These are phyloP conservation scores for Galerucella pusilla DNA, from an alignment of 2,888 invertebrate species.

Conservation along the genomic window DNA sequence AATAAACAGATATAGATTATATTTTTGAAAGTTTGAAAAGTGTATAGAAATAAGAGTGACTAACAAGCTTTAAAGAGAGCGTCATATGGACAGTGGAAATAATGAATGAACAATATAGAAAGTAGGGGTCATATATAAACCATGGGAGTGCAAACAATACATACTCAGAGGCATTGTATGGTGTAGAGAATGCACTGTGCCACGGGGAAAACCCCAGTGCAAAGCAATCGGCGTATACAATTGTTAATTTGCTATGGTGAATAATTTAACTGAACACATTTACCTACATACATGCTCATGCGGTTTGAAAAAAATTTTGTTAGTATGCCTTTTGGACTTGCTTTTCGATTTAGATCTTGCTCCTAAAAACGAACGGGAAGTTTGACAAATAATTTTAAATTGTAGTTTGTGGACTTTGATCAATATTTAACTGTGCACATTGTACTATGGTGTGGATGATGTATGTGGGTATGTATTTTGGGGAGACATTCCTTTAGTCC, in stretches of 20 bases:
- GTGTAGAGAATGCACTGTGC: constrained; percentile 57
- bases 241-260: constrained; percentile 60
- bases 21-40: no score
- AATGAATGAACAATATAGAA: constrained; percentile 59
- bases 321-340: not conserved
- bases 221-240: constrained; percentile 61
- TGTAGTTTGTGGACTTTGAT: no score
- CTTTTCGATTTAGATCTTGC: not conserved
- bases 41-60: constrained; percentile 14
- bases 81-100: constrained; percentile 55
- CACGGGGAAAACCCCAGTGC: constrained; percentile 59
- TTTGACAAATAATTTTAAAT: no score
- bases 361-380: not conserved
- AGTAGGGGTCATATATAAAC: constrained; percentile 59
- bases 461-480: no score
- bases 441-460: no score
- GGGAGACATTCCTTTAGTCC: no score
- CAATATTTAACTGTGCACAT: no score
- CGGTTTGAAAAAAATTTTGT: not conserved
- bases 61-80: constrained; percentile 33
- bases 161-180: constrained; percentile 60
- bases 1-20: no score
- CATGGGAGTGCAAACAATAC: constrained; percentile 58
- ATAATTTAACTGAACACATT: constrained; percentile 58
- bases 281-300: constrained; percentile 50